Evolutionary conservation across 1,140 invertebrate genomes (phyloP), one percentile per base, ranked within the genome.

Genomic region (Drosophila albomicans): DNA sequence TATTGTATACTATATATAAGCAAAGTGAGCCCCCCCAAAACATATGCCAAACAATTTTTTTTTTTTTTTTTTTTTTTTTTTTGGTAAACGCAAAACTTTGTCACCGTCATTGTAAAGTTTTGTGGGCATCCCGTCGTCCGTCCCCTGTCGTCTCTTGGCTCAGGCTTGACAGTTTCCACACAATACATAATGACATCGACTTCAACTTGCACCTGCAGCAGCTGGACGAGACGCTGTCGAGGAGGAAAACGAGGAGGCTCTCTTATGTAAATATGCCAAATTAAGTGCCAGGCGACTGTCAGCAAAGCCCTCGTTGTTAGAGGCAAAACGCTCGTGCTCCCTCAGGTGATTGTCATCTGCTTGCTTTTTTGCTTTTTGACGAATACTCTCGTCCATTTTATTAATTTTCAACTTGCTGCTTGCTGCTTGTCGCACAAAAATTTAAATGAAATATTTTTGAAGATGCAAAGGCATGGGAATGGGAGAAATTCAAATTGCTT

Each of bases 191-290:
- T 77, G 75, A 62, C 61, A 70, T 54, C 54, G 43, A 32, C 59
- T 62, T 67, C 43, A 15, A 58, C 43, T 65, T 81, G 75, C 82
- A 87, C 79, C 81, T 85, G 74, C 81, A 81, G 73, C 69, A 38
- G 43, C 52, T 41, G 30, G 46, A 48, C 35, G 62, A 48, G 41
- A 20, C 10, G 32, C 10, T 13, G 5, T 43, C 8, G 11, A 25
- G 3, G 30, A 35, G n/a, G 10, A 41, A 15, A 13, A 20, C 32
- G 25, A 10, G 35, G 35, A 57, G 52, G 58, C 64, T 66, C 80
- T 78, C 73, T 88, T 88, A 88, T 80, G 84, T 80, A 84, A 88
- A 88, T 88, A 84, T 80, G 80, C 73, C 77, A 88, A 88, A 88
- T 88, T 88, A 88, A 88, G 84, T 88, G 84, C 74, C 84, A 82